A percentile compares a stretch with the other conserved stretches of the same genome.
phyloP scores from a whole-genome alignment of 2,888 invertebrate genomes.

The Meghimatium bilineatum region DNA sequence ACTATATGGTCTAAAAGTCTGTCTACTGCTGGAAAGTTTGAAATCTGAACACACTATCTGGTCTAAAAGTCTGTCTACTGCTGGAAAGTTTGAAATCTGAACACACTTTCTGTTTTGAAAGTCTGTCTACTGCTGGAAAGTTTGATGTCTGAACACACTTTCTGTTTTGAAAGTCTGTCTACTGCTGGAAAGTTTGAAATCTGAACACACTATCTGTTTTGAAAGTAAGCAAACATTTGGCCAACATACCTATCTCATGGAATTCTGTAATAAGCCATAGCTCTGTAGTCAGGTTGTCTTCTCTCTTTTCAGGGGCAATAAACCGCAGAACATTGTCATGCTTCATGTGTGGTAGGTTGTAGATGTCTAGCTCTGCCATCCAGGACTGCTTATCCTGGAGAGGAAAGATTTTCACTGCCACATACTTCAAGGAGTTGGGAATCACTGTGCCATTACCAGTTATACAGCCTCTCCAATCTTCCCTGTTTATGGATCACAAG shows the following conservation, averaged over 20 bases:
- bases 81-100: too few relatives aligned
- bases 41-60: too few relatives aligned
- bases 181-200: too few relatives aligned
- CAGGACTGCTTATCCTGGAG: conserved; percentile 93
- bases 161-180: too few relatives aligned
- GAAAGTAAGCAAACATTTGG: too few relatives aligned
- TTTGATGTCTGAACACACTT: too few relatives aligned
- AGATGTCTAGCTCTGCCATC: conserved; percentile 95
- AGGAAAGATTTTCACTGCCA: conserved; percentile 97
- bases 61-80: too few relatives aligned
- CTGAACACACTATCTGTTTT: too few relatives aligned
- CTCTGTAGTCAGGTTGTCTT: conserved; percentile 86
- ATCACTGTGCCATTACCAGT: not conserved
- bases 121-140: too few relatives aligned
- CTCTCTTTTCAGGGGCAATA: conserved; percentile 89
- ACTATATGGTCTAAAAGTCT: too few relatives aligned
- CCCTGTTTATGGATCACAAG: not conserved
- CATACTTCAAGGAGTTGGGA: conserved; percentile 70
- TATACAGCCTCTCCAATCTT: not conserved
- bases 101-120: too few relatives aligned
- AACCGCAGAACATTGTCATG: conserved; percentile 92
- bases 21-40: too few relatives aligned
- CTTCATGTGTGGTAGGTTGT: conserved; percentile 91
- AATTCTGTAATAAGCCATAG: conserved; percentile 97
- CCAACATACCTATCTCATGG: conserved; percentile 83